phyloP scores from a whole-genome alignment of 1,140 invertebrate genomes.

The Solen grandis region DNA sequence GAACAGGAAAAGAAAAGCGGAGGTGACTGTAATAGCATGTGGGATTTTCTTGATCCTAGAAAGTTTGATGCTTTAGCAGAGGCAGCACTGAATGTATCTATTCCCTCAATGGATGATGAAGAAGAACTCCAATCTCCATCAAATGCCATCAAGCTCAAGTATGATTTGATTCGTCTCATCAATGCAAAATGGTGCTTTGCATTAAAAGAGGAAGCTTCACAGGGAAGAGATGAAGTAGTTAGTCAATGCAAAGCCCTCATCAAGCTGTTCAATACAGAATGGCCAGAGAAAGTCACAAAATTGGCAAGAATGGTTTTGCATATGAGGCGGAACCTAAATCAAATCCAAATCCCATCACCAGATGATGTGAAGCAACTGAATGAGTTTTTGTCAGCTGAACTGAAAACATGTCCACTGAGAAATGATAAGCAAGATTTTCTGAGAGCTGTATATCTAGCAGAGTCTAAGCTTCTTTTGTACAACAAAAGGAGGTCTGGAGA shows the following conservation, averaged over 20 bases:
- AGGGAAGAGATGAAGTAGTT: neutral
- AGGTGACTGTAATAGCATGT: neutral
- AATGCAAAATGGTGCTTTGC: neutral
- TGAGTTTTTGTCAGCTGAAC: too few relatives aligned
- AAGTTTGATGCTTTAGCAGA: neutral
- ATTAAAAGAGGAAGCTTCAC: neutral
- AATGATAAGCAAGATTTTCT: too few relatives aligned
- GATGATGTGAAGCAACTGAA: too few relatives aligned
- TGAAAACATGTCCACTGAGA: too few relatives aligned
- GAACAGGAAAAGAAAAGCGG: neutral
- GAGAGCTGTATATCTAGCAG: too few relatives aligned
- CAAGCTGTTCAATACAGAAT: neutral
- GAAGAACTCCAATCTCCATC: neutral
- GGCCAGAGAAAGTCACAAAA: neutral
- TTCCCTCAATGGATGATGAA: neutral
- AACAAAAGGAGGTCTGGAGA: too few relatives aligned
- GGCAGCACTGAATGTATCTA: too few relatives aligned
- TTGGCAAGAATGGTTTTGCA: neutral
- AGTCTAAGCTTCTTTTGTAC: too few relatives aligned
- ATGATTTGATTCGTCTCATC: neutral
- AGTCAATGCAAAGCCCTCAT: neutral
- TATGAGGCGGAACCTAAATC: too few relatives aligned
- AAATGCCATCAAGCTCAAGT: slow-evolving; percentile 1
- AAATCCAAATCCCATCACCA: too few relatives aligned
- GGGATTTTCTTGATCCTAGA: neutral